A percentile compares a stretch with the other conserved stretches of the same genome.
Evolutionary conservation across 2,888 invertebrate species (phyloP).

Genomic region (Gortyna flavago): DNA sequence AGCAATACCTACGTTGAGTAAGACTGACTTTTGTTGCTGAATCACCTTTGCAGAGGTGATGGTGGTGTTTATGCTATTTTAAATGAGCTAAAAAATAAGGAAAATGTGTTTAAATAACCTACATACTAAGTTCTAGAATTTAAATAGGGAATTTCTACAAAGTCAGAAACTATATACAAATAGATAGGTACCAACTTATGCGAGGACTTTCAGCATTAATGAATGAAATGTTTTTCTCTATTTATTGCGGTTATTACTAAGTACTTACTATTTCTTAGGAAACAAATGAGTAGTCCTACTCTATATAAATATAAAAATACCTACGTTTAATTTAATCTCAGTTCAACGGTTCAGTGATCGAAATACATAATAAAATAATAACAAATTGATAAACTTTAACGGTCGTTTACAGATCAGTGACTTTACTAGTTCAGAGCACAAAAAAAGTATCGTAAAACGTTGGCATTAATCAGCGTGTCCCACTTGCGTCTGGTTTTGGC

Average conservation of each 20-base stretch:
- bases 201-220: constrained; percentile 23
- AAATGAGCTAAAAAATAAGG: constrained; percentile 37
- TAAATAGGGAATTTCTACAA: constrained; percentile 19
- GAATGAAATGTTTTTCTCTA: constrained; percentile 38
- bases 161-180: constrained; percentile 6
- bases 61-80: constrained; percentile 33
- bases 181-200: background rate
- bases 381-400: constrained; percentile 55
- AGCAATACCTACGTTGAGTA: constrained; percentile 80
- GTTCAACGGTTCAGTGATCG: constrained; percentile 31
- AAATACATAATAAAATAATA: constrained; percentile 43
- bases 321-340: constrained; percentile 15
- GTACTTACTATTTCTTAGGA: constrained; percentile 6
- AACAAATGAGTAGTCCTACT: background rate
- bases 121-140: constrained; percentile 1
- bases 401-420: constrained; percentile 71
- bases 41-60: constrained; percentile 70
- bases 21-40: constrained; percentile 78
- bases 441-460: constrained; percentile 74
- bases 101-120: constrained; percentile 23
- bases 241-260: background rate
- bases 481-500: constrained; percentile 82
- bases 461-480: constrained; percentile 76
- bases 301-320: background rate
- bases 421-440: constrained; percentile 72